Conservation (phyloP, 2,888 invertebrate species). For the Dynastes grantii region DNA sequence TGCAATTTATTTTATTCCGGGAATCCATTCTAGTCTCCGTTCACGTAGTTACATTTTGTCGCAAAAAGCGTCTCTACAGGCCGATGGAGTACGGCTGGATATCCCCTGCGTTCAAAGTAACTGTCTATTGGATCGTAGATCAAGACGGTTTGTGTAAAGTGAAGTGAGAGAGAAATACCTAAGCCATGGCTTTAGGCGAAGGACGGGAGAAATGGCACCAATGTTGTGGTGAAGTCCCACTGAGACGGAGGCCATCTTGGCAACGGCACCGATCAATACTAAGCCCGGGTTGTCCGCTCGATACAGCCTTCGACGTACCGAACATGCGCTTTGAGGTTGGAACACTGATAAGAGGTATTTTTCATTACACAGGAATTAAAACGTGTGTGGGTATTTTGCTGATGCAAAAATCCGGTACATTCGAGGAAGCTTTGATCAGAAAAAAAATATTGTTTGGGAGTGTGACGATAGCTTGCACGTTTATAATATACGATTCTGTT, state of each 20-base stretch:
- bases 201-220: constrained; percentile 65
- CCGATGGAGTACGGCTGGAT: constrained; percentile 25
- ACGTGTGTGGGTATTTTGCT: constrained; percentile 29
- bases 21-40: constrained; percentile 69
- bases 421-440: too few relatives aligned
- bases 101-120: constrained; percentile 35
- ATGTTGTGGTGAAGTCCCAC: constrained; percentile 64
- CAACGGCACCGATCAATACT: constrained; percentile 65
- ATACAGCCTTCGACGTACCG: constrained; percentile 61
- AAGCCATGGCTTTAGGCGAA: constrained; percentile 56
- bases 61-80: constrained; percentile 51
- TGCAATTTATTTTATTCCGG: constrained; percentile 70
- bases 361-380: constrained; percentile 34
- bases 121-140: constrained; percentile 64
- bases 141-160: constrained; percentile 60
- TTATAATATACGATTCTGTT: too few relatives aligned
- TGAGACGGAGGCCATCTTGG: constrained; percentile 69
- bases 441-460: too few relatives aligned
- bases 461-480: too few relatives aligned
- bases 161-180: constrained; percentile 53
- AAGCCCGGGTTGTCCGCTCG: constrained; percentile 65
- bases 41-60: constrained; percentile 64
- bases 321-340: constrained; percentile 52
- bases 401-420: background rate
- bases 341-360: constrained; percentile 44